Evolutionary conservation across 2,888 invertebrate genomes (phyloP).

Genomic region (Limnephilus marmoratus): DNA sequence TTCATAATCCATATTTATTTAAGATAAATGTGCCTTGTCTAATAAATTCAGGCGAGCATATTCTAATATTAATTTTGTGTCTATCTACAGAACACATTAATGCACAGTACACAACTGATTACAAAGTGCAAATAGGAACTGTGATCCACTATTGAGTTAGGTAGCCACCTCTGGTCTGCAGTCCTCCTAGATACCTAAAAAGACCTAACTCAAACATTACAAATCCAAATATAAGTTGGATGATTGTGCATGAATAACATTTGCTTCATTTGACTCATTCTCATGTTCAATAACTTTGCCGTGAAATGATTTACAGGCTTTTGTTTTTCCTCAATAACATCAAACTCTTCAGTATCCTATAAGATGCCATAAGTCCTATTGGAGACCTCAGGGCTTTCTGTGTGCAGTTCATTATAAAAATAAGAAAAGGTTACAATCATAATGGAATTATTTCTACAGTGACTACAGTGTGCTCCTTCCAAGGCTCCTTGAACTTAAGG

Average conservation of each 20-base stretch:
- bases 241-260: neutral
- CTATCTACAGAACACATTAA: neutral
- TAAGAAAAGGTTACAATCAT: neutral
- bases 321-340: neutral
- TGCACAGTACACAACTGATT: neutral
- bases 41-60: neutral
- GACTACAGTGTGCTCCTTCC: too few species aligned
- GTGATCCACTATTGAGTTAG: neutral
- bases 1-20: neutral
- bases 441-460: too few species aligned
- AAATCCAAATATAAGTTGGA: neutral
- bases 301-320: neutral
- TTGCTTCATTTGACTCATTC: neutral
- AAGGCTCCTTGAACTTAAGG: too few species aligned
- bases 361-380: neutral
- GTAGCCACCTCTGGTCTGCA: neutral
- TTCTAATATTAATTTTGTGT: neutral
- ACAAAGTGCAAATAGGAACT: neutral
- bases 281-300: neutral
- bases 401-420: neutral
- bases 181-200: too few species aligned
- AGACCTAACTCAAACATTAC: neutral
- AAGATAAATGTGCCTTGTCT: neutral
- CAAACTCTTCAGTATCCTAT: neutral
- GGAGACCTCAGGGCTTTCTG: neutral